phyloP scores from a whole-genome alignment of 2,797 vertebrate genomes.

The Chelon labrosus region DNA sequence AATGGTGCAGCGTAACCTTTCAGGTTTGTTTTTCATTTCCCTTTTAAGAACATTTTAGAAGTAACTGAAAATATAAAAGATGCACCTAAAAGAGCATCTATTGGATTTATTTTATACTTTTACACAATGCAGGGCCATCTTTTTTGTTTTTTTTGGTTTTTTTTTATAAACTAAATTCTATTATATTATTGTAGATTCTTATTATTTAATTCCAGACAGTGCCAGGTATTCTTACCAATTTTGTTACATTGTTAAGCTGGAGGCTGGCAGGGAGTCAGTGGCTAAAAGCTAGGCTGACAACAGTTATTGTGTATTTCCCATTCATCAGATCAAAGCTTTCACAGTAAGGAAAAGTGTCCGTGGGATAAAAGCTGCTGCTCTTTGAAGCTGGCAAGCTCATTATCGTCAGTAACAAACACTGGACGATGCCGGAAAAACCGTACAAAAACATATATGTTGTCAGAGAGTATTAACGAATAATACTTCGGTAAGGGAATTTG shows the following conservation, averaged over 20 bases:
- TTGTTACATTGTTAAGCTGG: constrained; percentile 12
- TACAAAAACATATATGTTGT: constrained; percentile 10
- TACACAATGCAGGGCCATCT: neutral
- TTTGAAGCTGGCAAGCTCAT: constrained; percentile 22
- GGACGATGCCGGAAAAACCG: neutral
- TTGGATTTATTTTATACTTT: too few relatives aligned
- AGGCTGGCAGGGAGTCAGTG: neutral
- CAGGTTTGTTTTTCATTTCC: neutral
- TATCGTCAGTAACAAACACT: constrained; percentile 31
- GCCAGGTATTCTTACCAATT: constrained; percentile 13
- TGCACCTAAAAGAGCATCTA: neutral
- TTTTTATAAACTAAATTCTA: neutral
- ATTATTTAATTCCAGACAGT: constrained; percentile 2
- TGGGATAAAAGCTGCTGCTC: constrained; percentile 28
- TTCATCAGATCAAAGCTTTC: constrained; percentile 45
- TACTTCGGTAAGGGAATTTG: neutral
- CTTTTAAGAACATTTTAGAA: constrained; percentile 5
- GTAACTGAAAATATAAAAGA: constrained; percentile 3
- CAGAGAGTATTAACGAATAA: constrained; percentile 12
- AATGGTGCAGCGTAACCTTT: constrained; percentile 18
- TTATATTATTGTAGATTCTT: neutral
- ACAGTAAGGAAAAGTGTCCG: constrained; percentile 8
- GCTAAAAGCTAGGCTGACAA: constrained; percentile 18
- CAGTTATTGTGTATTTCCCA: constrained; percentile 13
- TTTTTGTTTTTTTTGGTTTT: neutral